Percentiles rank a stretch among this genome's conserved stretches.
Evolutionary conservation across 2,888 invertebrate genomes (phyloP).

Genomic region (Dryobotodes eremita): DNA sequence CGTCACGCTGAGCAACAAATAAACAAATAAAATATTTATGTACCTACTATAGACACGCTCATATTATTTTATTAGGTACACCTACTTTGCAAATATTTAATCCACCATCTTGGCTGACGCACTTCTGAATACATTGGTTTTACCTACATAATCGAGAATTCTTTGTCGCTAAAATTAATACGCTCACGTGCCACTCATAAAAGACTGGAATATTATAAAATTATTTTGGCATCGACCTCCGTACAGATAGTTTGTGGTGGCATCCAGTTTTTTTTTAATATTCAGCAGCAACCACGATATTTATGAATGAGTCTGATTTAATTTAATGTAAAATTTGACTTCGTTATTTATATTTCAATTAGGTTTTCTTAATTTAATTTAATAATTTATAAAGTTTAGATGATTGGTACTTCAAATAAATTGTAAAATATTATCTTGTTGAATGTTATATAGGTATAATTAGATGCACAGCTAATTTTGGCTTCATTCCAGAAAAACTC

Average conservation of each 20-base stretch:
- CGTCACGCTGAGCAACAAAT: conserved; percentile 30
- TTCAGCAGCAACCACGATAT: conserved; percentile 41
- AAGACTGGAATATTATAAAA: conserved; percentile 72
- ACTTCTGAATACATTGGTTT: conserved; percentile 69
- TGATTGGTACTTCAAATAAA: conserved; percentile 30
- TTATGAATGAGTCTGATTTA: conserved; percentile 42
- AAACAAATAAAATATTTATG: conserved; percentile 28
- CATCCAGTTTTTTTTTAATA: conserved; percentile 44
- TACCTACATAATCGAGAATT: conserved; percentile 61
- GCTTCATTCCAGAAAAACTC: conserved; percentile 20
- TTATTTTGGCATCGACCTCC: conserved; percentile 73
- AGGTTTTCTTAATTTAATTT: conserved; percentile 45
- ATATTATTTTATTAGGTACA: conserved; percentile 37
- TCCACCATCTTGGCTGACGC: conserved; percentile 69
- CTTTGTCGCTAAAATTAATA: conserved; percentile 75
- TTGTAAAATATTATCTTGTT: conserved; percentile 30
- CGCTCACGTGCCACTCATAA: conserved; percentile 77
- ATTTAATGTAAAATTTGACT: conserved; percentile 37
- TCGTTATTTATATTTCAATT: conserved; percentile 39
- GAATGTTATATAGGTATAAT: conserved; percentile 39
- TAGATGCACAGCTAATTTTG: conserved; percentile 38
- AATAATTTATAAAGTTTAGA: conserved; percentile 36
- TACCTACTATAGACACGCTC: conserved; percentile 3
- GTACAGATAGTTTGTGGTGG: conserved; percentile 57
- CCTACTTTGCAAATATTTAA: conserved; percentile 32